These are phyloP conservation scores for Sinodicranocentrus sp. DNA, from an alignment of 2,888 invertebrate species.

Conservation along the genomic window DNA sequence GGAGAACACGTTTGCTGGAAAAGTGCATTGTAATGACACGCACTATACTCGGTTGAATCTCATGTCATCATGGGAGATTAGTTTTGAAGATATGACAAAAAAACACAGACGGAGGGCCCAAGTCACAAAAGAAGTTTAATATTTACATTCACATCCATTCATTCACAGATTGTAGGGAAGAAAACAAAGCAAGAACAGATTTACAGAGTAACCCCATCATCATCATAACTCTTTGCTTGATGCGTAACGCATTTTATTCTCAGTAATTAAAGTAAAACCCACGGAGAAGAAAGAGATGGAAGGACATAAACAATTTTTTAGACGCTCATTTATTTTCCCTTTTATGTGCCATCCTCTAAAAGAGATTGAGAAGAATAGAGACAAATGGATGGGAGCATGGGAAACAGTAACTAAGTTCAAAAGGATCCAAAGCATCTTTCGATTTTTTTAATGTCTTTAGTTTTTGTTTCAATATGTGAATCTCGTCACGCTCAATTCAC, in stretches of 20 bases:
- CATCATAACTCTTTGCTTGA: background rate
- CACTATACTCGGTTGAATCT: background rate
- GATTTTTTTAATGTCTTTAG: no score
- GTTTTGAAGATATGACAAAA: conserved; percentile 11
- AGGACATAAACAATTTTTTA: background rate
- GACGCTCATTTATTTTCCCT: background rate
- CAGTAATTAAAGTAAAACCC: conserved; percentile 11
- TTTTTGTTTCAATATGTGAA: no score
- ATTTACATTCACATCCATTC: conserved; percentile 21
- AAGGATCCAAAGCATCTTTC: no score
- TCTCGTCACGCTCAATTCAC: no score
- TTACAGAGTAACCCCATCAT: background rate
- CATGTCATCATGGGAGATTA: conserved; percentile 7
- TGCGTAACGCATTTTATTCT: background rate
- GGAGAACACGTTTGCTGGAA: background rate
- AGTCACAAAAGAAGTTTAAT: conserved; percentile 15
- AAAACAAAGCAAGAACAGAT: background rate
- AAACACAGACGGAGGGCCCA: background rate
- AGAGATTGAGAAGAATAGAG: background rate
- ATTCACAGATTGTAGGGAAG: background rate
- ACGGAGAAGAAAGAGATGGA: conserved; percentile 10
- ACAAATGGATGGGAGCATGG: background rate
- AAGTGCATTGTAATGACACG: conserved; percentile 30
- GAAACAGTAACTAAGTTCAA: conserved; percentile 1
- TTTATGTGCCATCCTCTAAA: background rate